These are phyloP conservation scores for Scolanthus callimorphus DNA, from an alignment of 92 coral and sea anemone genomes.

Conservation along the genomic window DNA sequence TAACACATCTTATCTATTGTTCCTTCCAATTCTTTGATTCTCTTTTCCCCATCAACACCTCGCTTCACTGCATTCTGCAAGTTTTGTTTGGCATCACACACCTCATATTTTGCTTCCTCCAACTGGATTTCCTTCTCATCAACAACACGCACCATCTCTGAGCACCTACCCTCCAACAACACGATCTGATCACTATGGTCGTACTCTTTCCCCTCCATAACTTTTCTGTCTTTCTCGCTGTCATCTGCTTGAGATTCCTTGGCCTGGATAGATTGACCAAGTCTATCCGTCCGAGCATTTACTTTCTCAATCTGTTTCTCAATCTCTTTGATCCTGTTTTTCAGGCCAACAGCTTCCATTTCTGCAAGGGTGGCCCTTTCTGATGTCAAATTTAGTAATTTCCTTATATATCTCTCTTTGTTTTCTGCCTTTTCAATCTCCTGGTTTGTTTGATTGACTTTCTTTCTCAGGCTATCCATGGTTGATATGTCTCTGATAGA, in stretches of 20 bases:
- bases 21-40: conserved; percentile 48
- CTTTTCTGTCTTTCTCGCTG: conserved; percentile 76
- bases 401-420: conserved; percentile 41
- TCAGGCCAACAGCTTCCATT: conserved; percentile 53
- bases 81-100: conserved; percentile 32
- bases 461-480: conserved; percentile 73
- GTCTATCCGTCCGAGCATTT: conserved; percentile 23
- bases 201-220: conserved; percentile 66
- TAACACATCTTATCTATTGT: conserved; percentile 43
- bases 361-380: conserved; percentile 77
- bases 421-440: conserved; percentile 70
- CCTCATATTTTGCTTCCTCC: conserved; percentile 36
- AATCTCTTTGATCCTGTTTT: conserved; percentile 35
- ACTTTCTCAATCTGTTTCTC: conserved; percentile 38
- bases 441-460: conserved; percentile 48
- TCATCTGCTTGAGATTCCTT: conserved; percentile 74
- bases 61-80: conserved; percentile 24
- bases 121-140: conserved; percentile 60
- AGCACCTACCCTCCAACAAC: conserved; percentile 46
- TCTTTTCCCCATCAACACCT: conserved; percentile 47
- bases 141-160: conserved; percentile 50
- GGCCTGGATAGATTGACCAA: conserved; percentile 32
- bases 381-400: conserved; percentile 36
- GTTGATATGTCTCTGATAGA: too few relatives aligned
- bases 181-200: conserved; percentile 68